Evolutionary conservation across 2,797 vertebrate genomes (phyloP), one percentile per base, ranked within the genome.

Genomic region (Loriculus beryllinus): DNA sequence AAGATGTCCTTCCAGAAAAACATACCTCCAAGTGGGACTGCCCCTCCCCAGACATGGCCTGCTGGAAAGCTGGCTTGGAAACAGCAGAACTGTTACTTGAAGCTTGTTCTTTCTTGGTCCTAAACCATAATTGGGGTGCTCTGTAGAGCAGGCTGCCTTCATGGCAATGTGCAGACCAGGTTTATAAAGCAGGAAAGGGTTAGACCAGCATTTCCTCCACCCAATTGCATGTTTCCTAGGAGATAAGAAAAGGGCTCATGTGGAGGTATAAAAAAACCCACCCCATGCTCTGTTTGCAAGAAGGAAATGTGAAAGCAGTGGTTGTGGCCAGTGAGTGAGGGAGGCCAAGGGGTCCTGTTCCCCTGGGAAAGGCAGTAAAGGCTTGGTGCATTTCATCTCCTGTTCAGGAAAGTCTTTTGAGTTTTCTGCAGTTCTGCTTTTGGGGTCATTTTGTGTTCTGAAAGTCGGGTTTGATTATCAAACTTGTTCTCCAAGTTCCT

Each of bases 1-100:
- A 56, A 86, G 43, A 86, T 3, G 4, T 26, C 42, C 17, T 82
- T 54, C 56, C 54, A 62, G 54, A 12, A 22, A n/a, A 83, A 56
- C 28, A 8, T 12, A 10, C 2, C 40, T 79, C 35, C 8, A 33
- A 20, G 31, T 13, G 5, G 31, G 59, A 63, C 14, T 51, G 80
- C 12, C 7, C 14, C 28, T 74, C 21, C 35, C 31, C 9, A 43
- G 2, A 23, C 1, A 1, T 0, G 1, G 35, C 33, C 54, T 82
- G 67, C 37, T 86, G 86, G 51, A 39, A 64, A 47, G 29, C 1
- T 74, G 69, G 25, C 69, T 83, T 85, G 82, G 21, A 78, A 85
- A 80, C 28, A 56, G 64, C 42, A 39, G 39, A 49, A 35, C 8
- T 8, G 13, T 56, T 33, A 8, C 0, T 2, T 47, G 42, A 43